Base-by-base conservation (phyloP, 1,140 invertebrate genomes). In the Drosophila equinoxialis region DNA sequence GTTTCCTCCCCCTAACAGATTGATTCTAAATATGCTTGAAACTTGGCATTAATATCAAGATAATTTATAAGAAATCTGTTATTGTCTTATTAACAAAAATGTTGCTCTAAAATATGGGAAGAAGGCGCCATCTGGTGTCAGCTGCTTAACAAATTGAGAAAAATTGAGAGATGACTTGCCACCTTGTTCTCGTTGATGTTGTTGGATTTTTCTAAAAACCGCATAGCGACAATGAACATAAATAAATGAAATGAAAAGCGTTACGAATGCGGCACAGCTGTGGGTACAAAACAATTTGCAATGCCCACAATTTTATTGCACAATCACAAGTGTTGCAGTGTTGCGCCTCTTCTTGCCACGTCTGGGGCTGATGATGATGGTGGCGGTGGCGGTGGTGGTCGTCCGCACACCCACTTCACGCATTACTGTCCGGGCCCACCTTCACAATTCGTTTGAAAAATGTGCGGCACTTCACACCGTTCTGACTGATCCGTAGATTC, bases 21-120 rank as follows among this genome's bases (percentile, higher is more conserved):
- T 51, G 65, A 8, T 45, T 68, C 41, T 65, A 77, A 77, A 77
- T 69, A 74, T 74, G 62, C 65, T 66, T 33, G n/a, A 23, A 65
- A 61, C 41, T 48, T 45, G 45, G 20, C 62, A 79, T 79, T 68
- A 76, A 76, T 76, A 58, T 78, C 20, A 55, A 68, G 68, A 87
- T 87, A 77, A 87, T 87, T 87, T 87, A 83, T 76, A 87, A 77
- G 76, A 87, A 87, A 87, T 87, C 80, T 87, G 83, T 89, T 83
- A 77, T 69, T 74, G 84, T 80, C 84, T 80, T 84, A 77, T 87
- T 83, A 80, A 67, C 71, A 59, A 39, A 58, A 65, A 20, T 65
- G 65, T 58, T 35, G 6, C 14, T 48, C 14, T 11, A 23, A n/a
- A 23, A 51, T 51, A 51, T 51, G 20, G 20, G 45, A n/a, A 35